Conservation (phyloP, 1,140 invertebrate species). For the Pogonomyrmex californicus region DNA sequence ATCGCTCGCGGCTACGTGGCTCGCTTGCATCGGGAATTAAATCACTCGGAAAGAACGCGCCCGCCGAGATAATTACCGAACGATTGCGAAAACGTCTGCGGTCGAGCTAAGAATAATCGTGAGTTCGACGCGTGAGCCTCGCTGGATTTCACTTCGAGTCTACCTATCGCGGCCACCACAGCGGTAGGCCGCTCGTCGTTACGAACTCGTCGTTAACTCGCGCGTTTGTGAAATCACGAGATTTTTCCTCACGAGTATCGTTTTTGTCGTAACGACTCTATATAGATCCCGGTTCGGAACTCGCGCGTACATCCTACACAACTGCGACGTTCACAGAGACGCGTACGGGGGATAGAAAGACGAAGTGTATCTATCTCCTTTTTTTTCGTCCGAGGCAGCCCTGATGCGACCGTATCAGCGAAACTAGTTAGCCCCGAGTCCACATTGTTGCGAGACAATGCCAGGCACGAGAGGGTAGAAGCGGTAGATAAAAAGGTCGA, state of each 20-base stretch:
- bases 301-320: background rate
- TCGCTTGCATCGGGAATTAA: background rate
- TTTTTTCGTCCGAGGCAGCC: conserved; percentile 8
- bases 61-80: conserved; percentile 20
- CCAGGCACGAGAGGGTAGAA: background rate
- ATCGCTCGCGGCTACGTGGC: conserved; percentile 1
- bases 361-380: background rate
- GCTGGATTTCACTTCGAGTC: background rate
- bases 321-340: background rate
- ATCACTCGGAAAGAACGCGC: background rate
- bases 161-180: background rate
- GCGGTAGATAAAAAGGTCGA: conserved; percentile 45
- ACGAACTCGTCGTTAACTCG: conserved; percentile 16
- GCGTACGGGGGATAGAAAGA: conserved; percentile 7
- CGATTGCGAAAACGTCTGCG: conserved; percentile 22
- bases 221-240: conserved; percentile 17
- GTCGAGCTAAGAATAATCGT: conserved; percentile 24
- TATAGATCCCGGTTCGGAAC: background rate
- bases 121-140: background rate
- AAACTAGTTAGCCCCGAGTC: conserved; percentile 56
- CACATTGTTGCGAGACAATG: conserved; percentile 60
- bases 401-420: conserved; percentile 45
- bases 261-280: conserved; percentile 32
- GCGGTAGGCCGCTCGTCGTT: background rate
- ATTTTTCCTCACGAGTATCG: background rate